Evolutionary conservation across 35 echinoderm and acorn worm genomes (phyloP).

Genomic region (Apostichopus parvimensis): DNA sequence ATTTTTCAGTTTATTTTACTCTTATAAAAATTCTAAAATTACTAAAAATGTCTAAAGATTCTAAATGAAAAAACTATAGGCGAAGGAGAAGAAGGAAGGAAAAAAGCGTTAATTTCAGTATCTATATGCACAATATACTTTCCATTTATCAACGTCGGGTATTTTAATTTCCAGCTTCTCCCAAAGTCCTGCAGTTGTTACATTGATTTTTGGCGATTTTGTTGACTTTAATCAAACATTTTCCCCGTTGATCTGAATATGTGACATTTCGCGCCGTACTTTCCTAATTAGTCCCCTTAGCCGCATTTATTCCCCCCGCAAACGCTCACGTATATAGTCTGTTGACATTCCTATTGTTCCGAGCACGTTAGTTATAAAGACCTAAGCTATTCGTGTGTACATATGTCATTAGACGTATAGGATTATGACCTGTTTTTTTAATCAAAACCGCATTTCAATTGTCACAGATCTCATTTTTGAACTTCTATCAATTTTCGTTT

Average conservation of each 20-base stretch:
- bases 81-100: too few relatives aligned
- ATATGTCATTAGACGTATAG: slow-evolving; percentile 13
- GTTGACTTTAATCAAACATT: neutral
- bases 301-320: neutral
- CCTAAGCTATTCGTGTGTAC: neutral
- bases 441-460: slow-evolving; percentile 32
- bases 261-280: neutral
- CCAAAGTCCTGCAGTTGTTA: neutral
- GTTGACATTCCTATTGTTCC: neutral
- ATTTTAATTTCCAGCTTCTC: too few relatives aligned
- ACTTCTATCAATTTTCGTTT: neutral
- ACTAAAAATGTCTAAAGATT: too few relatives aligned
- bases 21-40: too few relatives aligned
- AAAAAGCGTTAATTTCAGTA: too few relatives aligned
- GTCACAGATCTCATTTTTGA: neutral
- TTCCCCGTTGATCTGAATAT: neutral
- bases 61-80: too few relatives aligned
- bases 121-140: too few relatives aligned
- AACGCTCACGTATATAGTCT: neutral
- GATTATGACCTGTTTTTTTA: slow-evolving; percentile 45
- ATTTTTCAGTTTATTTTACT: too few relatives aligned
- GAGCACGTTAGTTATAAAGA: neutral
- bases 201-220: neutral
- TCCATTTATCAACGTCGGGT: too few relatives aligned
- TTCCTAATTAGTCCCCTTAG: neutral